Conservation (phyloP, 37 sponge, comb jelly and placozoan species). For the Chondrosia reniformis region DNA sequence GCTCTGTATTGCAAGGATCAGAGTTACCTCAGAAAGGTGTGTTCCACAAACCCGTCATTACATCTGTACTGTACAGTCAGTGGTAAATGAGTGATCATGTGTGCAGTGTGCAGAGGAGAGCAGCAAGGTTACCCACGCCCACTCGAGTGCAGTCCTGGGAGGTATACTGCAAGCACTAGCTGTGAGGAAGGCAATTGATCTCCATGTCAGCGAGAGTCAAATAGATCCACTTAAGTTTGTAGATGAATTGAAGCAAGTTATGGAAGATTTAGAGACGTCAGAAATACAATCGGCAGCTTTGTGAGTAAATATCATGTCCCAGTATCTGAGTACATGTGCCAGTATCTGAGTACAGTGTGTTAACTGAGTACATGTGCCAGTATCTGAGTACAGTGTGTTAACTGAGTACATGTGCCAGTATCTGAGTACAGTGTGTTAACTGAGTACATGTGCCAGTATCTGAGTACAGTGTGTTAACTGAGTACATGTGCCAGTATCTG, state of each 20-base stretch:
- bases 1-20: conserved; percentile 33
- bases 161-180: conserved; percentile 65
- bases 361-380: not conserved
- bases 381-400: conserved; percentile 17
- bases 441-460: not conserved
- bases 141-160: conserved; percentile 55
- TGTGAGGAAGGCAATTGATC: conserved; percentile 36
- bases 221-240: conserved; percentile 42
- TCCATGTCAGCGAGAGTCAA: not conserved
- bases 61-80: not conserved
- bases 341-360: not conserved
- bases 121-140: conserved; percentile 56
- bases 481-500: too few species aligned
- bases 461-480: not conserved
- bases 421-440: not conserved
- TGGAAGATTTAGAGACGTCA: conserved; percentile 38
- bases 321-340: too few species aligned
- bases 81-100: too few species aligned
- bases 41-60: not conserved
- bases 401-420: not conserved
- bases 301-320: too few species aligned
- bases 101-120: conserved; percentile 45
- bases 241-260: conserved; percentile 24
- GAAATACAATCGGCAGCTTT: too few species aligned
- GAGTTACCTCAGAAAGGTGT: not conserved